Base-by-base conservation (phyloP, 2,797 vertebrate species). In the Sebastes itinus region DNA sequence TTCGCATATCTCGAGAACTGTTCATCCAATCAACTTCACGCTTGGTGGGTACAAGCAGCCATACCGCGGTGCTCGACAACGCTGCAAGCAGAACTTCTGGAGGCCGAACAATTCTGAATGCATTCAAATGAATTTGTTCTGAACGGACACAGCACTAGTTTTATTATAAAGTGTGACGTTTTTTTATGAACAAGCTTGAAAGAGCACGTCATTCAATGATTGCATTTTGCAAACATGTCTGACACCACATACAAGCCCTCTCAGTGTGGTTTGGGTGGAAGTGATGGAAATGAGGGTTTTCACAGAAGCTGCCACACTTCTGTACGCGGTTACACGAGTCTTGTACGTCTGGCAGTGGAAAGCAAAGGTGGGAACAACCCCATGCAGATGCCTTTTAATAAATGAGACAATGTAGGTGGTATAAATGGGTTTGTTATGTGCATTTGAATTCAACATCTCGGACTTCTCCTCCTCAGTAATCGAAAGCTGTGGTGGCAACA, bases 351-450 rank as follows among this genome's bases (percentile, higher is more conserved):
- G 55, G 28, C 7, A 55, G 67, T 77, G 90, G 87, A 91, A 92
- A 89, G 11, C 68, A 71, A 74, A 4, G 38, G 67, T 52, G 66
- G 74, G 69, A 78, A 73, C n/a, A 82, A 68, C 72, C 32, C 22
- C 30, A 61, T 67, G 18, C 25, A 63, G 18, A 72, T 11, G 20
- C 11, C 14, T 80, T 20, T 16, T 83, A 82, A 82, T 87, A 59
- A 27, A 83, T 25, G 67, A 77, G 25, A 87, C 56, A 62, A 77
- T 84, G 88, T 92, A 72, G 87, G 92, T 23, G 70, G 58, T 32
- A 49, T 49, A 28, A 22, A 25, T 63, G 13, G 25, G 30, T 70
- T 25, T 69, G 58, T 23, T 77, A 38, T 82, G 67, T 82, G 38
- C 20, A 55, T 75, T 38, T 63, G 20, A 69, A 58, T 74, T 52